Conservation (phyloP, 2,113 vertebrate species). For the Cololabis saira region DNA sequence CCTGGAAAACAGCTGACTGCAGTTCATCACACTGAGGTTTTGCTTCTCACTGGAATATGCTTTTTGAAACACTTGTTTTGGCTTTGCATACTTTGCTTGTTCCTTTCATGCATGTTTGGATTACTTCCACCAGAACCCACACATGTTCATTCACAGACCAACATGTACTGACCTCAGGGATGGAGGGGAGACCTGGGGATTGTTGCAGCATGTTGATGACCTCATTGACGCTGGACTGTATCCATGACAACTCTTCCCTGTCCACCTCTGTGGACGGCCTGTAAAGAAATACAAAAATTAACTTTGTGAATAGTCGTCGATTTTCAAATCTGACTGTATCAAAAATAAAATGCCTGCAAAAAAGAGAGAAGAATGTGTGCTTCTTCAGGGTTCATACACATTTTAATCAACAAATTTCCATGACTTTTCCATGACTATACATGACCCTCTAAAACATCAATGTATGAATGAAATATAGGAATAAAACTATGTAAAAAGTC, state of each 20-base stretch:
- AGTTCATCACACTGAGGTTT: neutral
- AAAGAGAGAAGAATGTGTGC: too few relatives aligned
- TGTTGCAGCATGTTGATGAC: slow-evolving; percentile 86
- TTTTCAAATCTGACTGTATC: neutral
- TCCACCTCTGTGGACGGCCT: slow-evolving; percentile 86
- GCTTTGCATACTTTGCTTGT: neutral
- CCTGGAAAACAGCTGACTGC: neutral
- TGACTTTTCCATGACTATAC: too few relatives aligned
- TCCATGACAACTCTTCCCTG: slow-evolving; percentile 83
- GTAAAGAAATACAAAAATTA: slow-evolving; percentile 7
- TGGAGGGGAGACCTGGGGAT: slow-evolving; percentile 70
- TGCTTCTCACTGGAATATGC: neutral
- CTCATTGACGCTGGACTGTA: slow-evolving; percentile 86
- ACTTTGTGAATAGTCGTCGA: neutral
- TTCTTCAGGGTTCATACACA: too few relatives aligned
- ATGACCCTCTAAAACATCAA: too few relatives aligned
- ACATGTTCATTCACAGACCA: neutral
- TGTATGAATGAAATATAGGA: too few relatives aligned
- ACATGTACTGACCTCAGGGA: slow-evolving; percentile 80
- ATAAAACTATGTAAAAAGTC: too few relatives aligned
- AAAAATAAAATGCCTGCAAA: neutral
- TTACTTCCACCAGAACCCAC: neutral
- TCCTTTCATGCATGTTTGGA: neutral
- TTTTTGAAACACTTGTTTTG: neutral
- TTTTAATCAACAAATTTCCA: too few relatives aligned